Evolutionary conservation across 2,888 invertebrate species (phyloP).

Genomic region (Pantelozetes paolii): DNA sequence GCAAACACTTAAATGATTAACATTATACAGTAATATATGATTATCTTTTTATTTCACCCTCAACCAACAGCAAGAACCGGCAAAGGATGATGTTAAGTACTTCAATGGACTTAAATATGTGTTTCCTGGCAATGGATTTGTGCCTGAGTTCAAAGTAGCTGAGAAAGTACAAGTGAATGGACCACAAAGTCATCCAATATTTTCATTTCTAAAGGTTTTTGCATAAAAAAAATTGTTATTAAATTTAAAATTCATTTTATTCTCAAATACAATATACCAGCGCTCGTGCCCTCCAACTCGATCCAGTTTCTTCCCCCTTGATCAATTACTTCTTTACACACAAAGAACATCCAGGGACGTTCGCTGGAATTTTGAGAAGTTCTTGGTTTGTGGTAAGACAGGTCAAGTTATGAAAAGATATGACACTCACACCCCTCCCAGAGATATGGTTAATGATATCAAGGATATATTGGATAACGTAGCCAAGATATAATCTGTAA

Average conservation of each 20-base stretch:
- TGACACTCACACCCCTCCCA: no score
- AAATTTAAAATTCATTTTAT: background rate
- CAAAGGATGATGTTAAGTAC: conserved; percentile 53
- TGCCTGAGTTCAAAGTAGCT: conserved; percentile 54
- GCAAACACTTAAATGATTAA: no score
- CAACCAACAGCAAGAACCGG: conserved; percentile 54
- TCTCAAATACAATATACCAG: no score
- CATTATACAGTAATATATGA: no score
- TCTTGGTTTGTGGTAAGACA: conserved; percentile 51
- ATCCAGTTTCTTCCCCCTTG: no score
- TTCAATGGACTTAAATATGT: conserved; percentile 56
- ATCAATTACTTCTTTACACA: conserved; percentile 50
- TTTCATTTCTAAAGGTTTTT: conserved; percentile 55
- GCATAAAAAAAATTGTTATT: background rate
- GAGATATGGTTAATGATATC: no score
- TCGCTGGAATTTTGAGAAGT: conserved; percentile 56
- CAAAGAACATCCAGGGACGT: conserved; percentile 52
- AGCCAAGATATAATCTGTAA: no score
- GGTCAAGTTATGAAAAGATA: conserved; percentile 51
- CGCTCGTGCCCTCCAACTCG: no score
- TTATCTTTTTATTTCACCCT: background rate
- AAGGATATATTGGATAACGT: no score
- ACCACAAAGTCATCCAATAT: conserved; percentile 53
- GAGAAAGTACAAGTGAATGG: conserved; percentile 56
- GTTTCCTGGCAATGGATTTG: conserved; percentile 55